Conservation (phyloP, 2,113 vertebrate species). For the Pygoscelis adeliae region DNA sequence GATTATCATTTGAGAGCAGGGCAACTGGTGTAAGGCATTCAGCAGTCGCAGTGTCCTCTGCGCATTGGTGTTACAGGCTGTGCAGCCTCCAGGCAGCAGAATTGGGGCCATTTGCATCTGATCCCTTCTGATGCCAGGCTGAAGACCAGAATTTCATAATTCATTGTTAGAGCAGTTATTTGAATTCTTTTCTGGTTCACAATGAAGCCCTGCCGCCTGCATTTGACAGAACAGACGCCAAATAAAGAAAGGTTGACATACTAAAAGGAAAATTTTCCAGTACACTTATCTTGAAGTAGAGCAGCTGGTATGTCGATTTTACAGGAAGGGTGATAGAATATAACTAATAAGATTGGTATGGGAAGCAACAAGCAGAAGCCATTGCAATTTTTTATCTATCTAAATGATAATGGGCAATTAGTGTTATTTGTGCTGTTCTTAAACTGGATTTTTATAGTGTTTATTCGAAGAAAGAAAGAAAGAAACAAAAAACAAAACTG, state of each 20-base stretch:
- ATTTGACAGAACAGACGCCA: conserved; percentile 32
- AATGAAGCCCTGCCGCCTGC: not conserved
- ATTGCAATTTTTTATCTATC: not conserved
- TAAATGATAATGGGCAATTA: conserved; percentile 46
- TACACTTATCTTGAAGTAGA: conserved; percentile 33
- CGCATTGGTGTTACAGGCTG: not conserved
- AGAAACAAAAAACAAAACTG: not conserved
- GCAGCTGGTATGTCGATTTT: not conserved
- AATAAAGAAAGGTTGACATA: conserved; percentile 36
- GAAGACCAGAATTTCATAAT: conserved; percentile 44
- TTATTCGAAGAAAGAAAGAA: not conserved
- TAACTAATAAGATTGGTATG: not conserved
- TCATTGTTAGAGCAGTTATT: conserved; percentile 10
- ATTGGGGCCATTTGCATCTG: not conserved
- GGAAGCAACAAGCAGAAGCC: conserved; percentile 4
- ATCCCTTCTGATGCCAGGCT: conserved; percentile 1
- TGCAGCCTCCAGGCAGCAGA: not conserved
- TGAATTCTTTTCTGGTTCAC: conserved; percentile 37
- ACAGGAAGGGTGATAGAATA: conserved; percentile 7
- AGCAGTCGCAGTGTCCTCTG: not conserved
- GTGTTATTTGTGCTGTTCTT: conserved; percentile 7
- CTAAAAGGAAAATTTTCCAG: conserved; percentile 7
- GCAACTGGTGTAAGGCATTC: not conserved
- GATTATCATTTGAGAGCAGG: not conserved
- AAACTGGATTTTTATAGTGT: not conserved